Conservation (phyloP, 64 coral and sea anemone genomes). For the Anthopleura sola region DNA sequence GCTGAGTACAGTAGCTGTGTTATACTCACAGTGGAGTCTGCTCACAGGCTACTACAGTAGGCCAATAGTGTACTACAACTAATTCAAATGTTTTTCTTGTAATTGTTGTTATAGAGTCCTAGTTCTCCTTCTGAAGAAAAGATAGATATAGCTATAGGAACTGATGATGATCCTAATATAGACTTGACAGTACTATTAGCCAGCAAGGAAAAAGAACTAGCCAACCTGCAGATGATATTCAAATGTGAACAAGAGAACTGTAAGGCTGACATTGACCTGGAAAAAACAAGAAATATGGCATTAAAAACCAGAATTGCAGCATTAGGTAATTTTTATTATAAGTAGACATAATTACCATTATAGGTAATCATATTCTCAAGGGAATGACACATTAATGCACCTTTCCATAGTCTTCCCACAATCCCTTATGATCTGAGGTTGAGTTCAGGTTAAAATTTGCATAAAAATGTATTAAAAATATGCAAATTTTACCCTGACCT, state of each 20-base stretch:
- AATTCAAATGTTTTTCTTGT: neutral
- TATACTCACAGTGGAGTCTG: too few relatives aligned
- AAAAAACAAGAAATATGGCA: slow-evolving; percentile 42
- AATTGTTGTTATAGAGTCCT: neutral
- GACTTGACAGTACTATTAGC: neutral
- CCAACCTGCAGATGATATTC: slow-evolving; percentile 27
- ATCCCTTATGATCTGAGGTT: too few relatives aligned
- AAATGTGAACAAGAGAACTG: slow-evolving; percentile 37
- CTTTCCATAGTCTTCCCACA: too few relatives aligned
- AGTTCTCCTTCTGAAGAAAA: neutral
- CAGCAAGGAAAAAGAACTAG: slow-evolving; percentile 15
- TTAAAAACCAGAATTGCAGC: slow-evolving; percentile 35
- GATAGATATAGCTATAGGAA: neutral
- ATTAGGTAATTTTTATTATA: slow-evolving; percentile 43
- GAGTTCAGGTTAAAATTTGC: too few relatives aligned
- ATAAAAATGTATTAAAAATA: too few relatives aligned
- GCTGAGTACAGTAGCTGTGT: too few relatives aligned
- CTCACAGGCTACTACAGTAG: too few relatives aligned
- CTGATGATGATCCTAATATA: neutral
- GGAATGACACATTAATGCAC: too few relatives aligned
- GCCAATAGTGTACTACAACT: neutral
- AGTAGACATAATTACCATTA: too few relatives aligned
- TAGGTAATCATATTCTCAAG: too few relatives aligned
- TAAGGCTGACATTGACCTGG: slow-evolving; percentile 46
- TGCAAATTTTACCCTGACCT: too few relatives aligned